Base-by-base conservation (phyloP, 1,140 invertebrate genomes). In the Aleiodes sp. region DNA sequence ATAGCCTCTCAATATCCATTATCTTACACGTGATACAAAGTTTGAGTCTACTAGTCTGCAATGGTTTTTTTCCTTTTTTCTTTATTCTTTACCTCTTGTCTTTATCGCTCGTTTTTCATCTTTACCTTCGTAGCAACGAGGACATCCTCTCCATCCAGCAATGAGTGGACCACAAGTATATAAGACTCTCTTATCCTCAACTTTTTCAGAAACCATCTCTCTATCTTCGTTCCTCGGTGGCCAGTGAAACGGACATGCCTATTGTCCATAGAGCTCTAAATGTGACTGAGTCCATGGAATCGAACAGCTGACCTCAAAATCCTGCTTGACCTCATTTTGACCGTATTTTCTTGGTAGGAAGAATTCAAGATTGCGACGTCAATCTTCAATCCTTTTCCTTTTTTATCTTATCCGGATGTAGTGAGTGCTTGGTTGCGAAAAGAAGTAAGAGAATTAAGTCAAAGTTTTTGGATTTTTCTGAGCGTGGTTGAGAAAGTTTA, bases 1-100 rank as follows among this genome's bases (percentile, higher is more conserved):
- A 56, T 67, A 71, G 57, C 61, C 65, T n/a, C 59, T 46, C 62
- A 68, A 72, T 72, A 72, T 72, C 70, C 60, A 61, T 72, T 68
- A 35, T 37, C 21, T 24, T 64, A 56, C 60, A 52, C 46, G 65
- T 59, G 43, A 65, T 68, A 60, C 61, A 65, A 72, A 67, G 62
- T 72, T 72, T 68, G 46, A 71, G 70, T 62, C 37, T 66, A 35
- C 35, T 61, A 33, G 43, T 66, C 31, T 10, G 31, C 31, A 4
- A 35, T 24, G 46, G 26, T 12, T 16, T 52, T 52, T 24, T 52
- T 52, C 46, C 46, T 24, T 12, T 43, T 43, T 43, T 43, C 19
- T 12, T 43, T 16, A 12, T 1, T 16, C 12, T n/a, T n/a, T n/a
- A n/a, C n/a, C n/a, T n/a, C n/a, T 8, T 52, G 4, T 21, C 12